These are phyloP conservation scores for Azorinus chamasolen DNA, from an alignment of 2,888 invertebrate species.

Conservation along the genomic window DNA sequence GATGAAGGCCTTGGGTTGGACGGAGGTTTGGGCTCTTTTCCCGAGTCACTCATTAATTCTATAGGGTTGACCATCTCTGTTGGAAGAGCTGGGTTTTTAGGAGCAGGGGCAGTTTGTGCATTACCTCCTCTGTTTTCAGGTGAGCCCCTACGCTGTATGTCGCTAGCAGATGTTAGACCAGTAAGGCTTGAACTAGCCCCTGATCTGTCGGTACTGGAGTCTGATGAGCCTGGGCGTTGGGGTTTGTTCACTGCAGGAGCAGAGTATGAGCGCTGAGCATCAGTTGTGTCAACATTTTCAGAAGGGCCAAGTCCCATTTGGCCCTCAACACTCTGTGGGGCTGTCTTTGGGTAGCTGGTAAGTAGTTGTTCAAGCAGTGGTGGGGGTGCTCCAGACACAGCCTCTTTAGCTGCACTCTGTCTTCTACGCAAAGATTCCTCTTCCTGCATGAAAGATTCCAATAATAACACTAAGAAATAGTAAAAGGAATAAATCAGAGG, in stretches of 20 bases:
- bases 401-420: constrained; percentile 83
- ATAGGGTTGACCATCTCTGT: constrained; percentile 79
- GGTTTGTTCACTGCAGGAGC: constrained; percentile 75
- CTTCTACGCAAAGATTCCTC: constrained; percentile 82
- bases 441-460: constrained; percentile 76
- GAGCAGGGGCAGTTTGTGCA: constrained; percentile 41
- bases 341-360: constrained; percentile 80
- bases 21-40: constrained; percentile 65
- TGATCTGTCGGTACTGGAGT: constrained; percentile 76
- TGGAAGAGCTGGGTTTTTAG: constrained; percentile 67
- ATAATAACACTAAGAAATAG: too few relatives aligned
- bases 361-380: constrained; percentile 81
- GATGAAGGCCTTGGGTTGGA: constrained; percentile 71
- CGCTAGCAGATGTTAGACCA: constrained; percentile 80
- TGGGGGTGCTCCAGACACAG: constrained; percentile 81
- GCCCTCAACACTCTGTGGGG: constrained; percentile 76
- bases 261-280: constrained; percentile 70
- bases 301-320: constrained; percentile 70
- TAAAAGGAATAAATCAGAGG: too few relatives aligned
- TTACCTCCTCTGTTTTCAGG: constrained; percentile 35
- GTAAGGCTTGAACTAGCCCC: constrained; percentile 74
- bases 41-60: constrained; percentile 76
- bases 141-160: constrained; percentile 60
- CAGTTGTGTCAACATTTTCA: constrained; percentile 36
- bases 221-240: constrained; percentile 70